Conservation (phyloP, 2,888 invertebrate genomes). For the Ormyrus labotus region DNA sequence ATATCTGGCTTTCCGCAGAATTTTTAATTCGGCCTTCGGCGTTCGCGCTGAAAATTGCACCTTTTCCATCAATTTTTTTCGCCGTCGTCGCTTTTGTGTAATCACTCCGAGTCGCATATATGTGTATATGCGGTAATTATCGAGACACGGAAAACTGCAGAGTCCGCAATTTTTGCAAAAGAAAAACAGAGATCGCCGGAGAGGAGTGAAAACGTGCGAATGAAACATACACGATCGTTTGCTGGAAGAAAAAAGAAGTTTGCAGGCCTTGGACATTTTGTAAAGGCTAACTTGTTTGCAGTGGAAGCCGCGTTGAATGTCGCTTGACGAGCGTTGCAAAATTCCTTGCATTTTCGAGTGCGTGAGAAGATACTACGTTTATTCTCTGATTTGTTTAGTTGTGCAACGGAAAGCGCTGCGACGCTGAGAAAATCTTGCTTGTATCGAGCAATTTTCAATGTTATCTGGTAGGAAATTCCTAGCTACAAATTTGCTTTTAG, state of each 20-base stretch:
- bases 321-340: background rate
- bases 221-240: background rate
- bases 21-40: background rate
- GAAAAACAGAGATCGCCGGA: background rate
- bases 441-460: too few relatives aligned
- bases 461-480: too few relatives aligned
- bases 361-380: too few relatives aligned
- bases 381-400: too few relatives aligned
- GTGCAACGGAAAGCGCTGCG: too few relatives aligned
- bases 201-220: too few relatives aligned
- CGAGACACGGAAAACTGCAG: background rate
- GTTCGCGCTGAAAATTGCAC: constrained; percentile 1
- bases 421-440: too few relatives aligned
- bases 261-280: background rate
- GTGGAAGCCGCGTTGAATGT: background rate
- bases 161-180: constrained; percentile 1
- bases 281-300: background rate
- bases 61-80: background rate
- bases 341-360: background rate
- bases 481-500: too few relatives aligned
- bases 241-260: background rate
- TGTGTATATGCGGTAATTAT: background rate
- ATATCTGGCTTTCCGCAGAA: background rate
- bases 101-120: background rate
- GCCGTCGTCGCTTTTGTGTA: background rate